Evolutionary conservation across 2,888 invertebrate genomes (phyloP).

Genomic region (Argyresthia goedartella): DNA sequence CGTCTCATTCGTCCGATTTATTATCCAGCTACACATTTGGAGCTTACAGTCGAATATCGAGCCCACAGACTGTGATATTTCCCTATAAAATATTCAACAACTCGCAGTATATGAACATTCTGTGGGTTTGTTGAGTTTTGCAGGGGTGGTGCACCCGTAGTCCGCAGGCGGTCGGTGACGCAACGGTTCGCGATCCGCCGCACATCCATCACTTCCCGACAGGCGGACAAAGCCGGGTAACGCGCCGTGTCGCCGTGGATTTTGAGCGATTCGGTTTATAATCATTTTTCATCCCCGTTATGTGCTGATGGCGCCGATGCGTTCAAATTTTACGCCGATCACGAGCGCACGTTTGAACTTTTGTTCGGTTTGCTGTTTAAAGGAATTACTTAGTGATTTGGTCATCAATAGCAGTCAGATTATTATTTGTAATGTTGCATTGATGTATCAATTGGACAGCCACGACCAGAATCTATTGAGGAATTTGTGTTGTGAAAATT

Average conservation of each 20-base stretch:
- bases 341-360: slow-evolving; percentile 14
- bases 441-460: too few relatives aligned
- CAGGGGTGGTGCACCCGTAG: slow-evolving; percentile 12
- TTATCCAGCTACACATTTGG: slow-evolving; percentile 16
- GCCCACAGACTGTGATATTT: neutral
- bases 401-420: neutral
- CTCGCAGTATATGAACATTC: neutral
- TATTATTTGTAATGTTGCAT: neutral
- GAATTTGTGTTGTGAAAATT: too few relatives aligned
- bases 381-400: neutral
- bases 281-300: slow-evolving; percentile 54
- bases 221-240: slow-evolving; percentile 65
- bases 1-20: slow-evolving; percentile 66
- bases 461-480: too few relatives aligned
- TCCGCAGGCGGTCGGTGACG: slow-evolving; percentile 43
- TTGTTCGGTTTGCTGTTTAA: neutral
- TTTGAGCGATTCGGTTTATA: slow-evolving; percentile 61
- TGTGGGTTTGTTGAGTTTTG: neutral
- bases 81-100: neutral
- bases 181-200: slow-evolving; percentile 35
- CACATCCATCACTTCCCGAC: slow-evolving; percentile 54
- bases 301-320: slow-evolving; percentile 16
- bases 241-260: slow-evolving; percentile 65
- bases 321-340: slow-evolving; percentile 51
- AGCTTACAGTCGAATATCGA: neutral